Conservation (phyloP, 2,888 invertebrate genomes). For the Heliconius hortense region DNA sequence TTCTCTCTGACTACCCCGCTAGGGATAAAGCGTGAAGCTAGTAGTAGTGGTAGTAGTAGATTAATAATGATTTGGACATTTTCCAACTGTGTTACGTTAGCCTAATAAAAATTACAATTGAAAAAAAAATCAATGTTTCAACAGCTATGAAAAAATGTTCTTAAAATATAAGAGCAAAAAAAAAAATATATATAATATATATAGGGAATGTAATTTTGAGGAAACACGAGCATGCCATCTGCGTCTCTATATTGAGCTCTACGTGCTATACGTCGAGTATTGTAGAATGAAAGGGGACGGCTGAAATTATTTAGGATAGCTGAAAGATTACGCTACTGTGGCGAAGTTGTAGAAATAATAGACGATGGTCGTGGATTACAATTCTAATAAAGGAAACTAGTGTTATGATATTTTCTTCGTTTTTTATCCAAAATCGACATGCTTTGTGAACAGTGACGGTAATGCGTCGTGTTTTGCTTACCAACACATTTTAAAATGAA, state of each 20-base stretch:
- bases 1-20: too few relatives aligned
- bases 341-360: not conserved
- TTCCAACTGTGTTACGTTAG: too few relatives aligned
- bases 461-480: not conserved
- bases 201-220: constrained; percentile 33
- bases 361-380: not conserved
- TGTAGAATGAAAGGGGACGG: constrained; percentile 11
- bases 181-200: constrained; percentile 5
- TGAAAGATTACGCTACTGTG: not conserved
- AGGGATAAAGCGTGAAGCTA: too few relatives aligned
- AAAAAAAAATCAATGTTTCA: too few relatives aligned
- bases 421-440: not conserved
- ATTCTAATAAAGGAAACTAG: not conserved
- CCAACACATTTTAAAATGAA: not conserved
- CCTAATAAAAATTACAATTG: too few relatives aligned
- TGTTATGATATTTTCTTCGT: not conserved
- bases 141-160: too few relatives aligned
- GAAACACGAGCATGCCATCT: constrained; percentile 32
- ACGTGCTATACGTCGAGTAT: constrained; percentile 23
- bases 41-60: too few relatives aligned
- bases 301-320: not conserved
- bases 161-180: too few relatives aligned
- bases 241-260: constrained; percentile 29
- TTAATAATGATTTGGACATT: too few relatives aligned
- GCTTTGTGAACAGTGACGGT: not conserved